Percentiles rank a stretch among this genome's conserved stretches.
phyloP scores from a whole-genome alignment of 1,140 invertebrate genomes.

The Belonocnema kinseyi region DNA sequence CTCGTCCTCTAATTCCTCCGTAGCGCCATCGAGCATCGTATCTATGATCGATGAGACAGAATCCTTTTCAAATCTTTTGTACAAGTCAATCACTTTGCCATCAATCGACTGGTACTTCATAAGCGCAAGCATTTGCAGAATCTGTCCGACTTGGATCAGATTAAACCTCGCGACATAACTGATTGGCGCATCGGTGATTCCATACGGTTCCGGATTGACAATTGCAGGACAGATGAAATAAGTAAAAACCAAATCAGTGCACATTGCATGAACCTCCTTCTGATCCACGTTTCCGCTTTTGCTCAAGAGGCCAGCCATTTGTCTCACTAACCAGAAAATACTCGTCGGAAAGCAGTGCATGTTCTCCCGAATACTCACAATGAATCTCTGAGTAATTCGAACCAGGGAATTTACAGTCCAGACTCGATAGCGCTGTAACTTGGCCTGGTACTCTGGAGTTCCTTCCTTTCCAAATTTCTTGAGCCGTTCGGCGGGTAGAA shows the following conservation, averaged over 20 bases:
- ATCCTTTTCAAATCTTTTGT: conserved; percentile 86
- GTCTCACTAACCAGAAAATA: conserved; percentile 86
- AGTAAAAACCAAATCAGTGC: conserved; percentile 94
- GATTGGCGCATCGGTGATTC: conserved; percentile 96
- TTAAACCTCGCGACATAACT: conserved; percentile 94
- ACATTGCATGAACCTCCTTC: conserved; percentile 86
- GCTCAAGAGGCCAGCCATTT: conserved; percentile 83
- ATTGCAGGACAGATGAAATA: conserved; percentile 97
- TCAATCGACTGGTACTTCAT: conserved; percentile 89
- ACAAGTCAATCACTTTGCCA: conserved; percentile 83
- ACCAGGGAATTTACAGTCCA: conserved; percentile 89
- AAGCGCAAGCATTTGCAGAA: conserved; percentile 93
- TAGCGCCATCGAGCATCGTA: conserved; percentile 79
- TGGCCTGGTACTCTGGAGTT: conserved; percentile 82
- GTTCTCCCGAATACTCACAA: conserved; percentile 89
- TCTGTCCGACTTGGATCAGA: conserved; percentile 93
- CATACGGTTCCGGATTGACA: conserved; percentile 96
- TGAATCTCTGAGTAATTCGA: conserved; percentile 87
- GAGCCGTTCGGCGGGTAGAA: conserved; percentile 81
- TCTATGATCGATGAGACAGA: conserved; percentile 86
- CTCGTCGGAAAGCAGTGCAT: conserved; percentile 94
- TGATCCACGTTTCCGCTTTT: conserved; percentile 79
- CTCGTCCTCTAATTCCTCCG: conserved; percentile 77
- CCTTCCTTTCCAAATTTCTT: conserved; percentile 89
- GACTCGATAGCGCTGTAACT: conserved; percentile 85